Base-by-base conservation (phyloP, 2,888 invertebrate species). In the Cataglyphis altisquamis region DNA sequence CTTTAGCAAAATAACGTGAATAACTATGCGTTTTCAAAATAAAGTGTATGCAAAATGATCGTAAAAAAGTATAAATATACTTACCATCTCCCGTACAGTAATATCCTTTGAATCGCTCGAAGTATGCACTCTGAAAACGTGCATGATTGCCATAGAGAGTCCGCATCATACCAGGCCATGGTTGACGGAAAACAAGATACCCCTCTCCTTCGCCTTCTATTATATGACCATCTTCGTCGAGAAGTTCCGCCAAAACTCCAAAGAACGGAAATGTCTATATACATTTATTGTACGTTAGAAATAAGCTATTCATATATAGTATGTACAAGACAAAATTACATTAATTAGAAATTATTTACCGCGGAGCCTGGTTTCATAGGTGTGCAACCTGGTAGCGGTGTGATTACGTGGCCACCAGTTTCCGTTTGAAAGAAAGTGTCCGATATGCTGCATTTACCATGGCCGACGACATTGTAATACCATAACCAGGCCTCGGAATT, bases 351-450 rank as follows among this genome's bases (percentile, higher is more conserved):
- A 62, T n/a, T 3, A 29, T 97, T 97, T 95, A 99, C 99, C 86
- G 99, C 99, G 82, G 99, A 98, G 84, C 99, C 99, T 0, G 99
- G 99, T 95, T 99, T 99, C 97, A 98, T 98, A 18, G 98, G 98
- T 1, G 98, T 99, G 29, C 98, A 98, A 29, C 99, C 99, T 0
- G 99, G 99, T 73, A 99, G 95, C 48, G 99, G 98, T 52, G 99
- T 99, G 67, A 99, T 96, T 29, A 99, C 98, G 95, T 99, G 99
- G 0, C 99, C 99, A 10, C 99, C 99, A 6, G 99, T 99, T 96
- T 99, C 99, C 0, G 99, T 99, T 95, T 99, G 99, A 99, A 99
- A 99, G 95, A 99, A 99, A 0, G 99, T 99, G 94, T 99, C 99
- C 0, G 98, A 98, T 92, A 99, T 97, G 80, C 99, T 98, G 95